A percentile compares a stretch with the other conserved stretches of the same genome.
Conservation (phyloP, 2,888 invertebrate species). For the Malacosoma neustria region DNA sequence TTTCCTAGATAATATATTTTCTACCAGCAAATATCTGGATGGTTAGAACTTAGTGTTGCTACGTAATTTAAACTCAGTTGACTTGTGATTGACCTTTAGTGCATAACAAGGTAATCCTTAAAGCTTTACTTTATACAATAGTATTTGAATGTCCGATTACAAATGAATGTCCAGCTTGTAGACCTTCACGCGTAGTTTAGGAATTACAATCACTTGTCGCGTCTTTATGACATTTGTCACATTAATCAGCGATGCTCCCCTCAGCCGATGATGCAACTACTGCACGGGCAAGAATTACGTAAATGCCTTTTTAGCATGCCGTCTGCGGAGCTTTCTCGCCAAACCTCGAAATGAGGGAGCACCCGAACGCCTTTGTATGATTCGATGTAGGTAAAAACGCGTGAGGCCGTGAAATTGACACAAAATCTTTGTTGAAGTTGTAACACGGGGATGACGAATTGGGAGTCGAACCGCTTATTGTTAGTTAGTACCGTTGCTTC, state of each 20-base stretch:
- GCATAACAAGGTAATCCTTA: too few relatives aligned
- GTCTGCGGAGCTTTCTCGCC: slow-evolving; percentile 59
- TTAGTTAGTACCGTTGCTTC: slow-evolving; percentile 39
- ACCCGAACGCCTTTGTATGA: slow-evolving; percentile 49
- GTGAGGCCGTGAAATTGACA: slow-evolving; percentile 42
- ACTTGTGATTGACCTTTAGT: too few relatives aligned
- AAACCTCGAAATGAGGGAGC: slow-evolving; percentile 42
- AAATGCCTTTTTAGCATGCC: slow-evolving; percentile 64
- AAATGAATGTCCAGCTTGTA: too few relatives aligned
- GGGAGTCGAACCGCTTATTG: slow-evolving; percentile 38
- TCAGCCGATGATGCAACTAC: slow-evolving; percentile 37
- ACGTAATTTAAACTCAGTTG: too few relatives aligned
- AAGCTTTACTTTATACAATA: too few relatives aligned
- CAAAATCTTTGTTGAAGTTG: slow-evolving; percentile 37
- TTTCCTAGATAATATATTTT: too few relatives aligned
- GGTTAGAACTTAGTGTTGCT: too few relatives aligned
- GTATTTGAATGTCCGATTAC: too few relatives aligned
- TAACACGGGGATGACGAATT: slow-evolving; percentile 40
- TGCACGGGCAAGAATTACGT: slow-evolving; percentile 43
- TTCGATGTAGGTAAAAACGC: slow-evolving; percentile 19
- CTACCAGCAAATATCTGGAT: too few relatives aligned
- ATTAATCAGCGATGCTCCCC: slow-evolving; percentile 38
- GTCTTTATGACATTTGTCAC: slow-evolving; percentile 17
- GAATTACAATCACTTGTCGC: not conserved
- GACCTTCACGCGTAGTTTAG: too few relatives aligned